Evolutionary conservation across 92 coral and sea anemone species (phyloP), one percentile per base, ranked within the genome.

Genomic region (Heteractis magnifica): DNA sequence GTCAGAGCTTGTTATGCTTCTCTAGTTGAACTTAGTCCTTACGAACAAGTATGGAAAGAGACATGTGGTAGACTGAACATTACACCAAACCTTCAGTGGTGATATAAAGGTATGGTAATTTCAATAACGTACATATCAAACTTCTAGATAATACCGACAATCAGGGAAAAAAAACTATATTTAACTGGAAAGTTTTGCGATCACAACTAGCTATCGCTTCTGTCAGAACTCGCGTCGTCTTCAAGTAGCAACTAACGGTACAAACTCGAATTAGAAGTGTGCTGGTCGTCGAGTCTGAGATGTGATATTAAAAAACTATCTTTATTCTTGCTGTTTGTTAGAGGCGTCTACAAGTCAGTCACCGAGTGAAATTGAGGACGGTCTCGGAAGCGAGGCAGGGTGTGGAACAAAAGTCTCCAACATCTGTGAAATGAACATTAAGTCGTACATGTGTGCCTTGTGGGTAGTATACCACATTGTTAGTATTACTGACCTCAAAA

Each of bases 41-140:
- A 2, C 44, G 44, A 34, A 34, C 44, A 34, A 34, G 44, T 34
- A 34, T 34, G 44, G 3, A 34, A 34, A 34, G 44, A 34, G 44
- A 34, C 13, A 10, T 50, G 83, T n/a, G 51, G 76, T 73, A 64
- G 76, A 76, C 65, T 51, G 83, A 80, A 48, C 64, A 23, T 50
- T 81, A 11, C 50, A 81, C 14, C 73, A 51, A 81, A 26, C 73
- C 12, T 68, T 81, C 73, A 51, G 84, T 70, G 84, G 77, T 70
- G 84, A 81, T 21, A 68, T 48, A 68, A 68, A 75, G 64, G 77
- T 81, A 81, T 81, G 84, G 41, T 81, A 70, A 81, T 70, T 81
- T 50, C 65, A 65, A n/a, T 68, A 49, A 50, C 4, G 56, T 41
- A 15, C 65, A 49, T 62, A 79, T 79, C 74, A 21, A 14, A 26